Evolutionary conservation across 2,113 vertebrate genomes (phyloP).

Genomic region (Seriola dumerili): DNA sequence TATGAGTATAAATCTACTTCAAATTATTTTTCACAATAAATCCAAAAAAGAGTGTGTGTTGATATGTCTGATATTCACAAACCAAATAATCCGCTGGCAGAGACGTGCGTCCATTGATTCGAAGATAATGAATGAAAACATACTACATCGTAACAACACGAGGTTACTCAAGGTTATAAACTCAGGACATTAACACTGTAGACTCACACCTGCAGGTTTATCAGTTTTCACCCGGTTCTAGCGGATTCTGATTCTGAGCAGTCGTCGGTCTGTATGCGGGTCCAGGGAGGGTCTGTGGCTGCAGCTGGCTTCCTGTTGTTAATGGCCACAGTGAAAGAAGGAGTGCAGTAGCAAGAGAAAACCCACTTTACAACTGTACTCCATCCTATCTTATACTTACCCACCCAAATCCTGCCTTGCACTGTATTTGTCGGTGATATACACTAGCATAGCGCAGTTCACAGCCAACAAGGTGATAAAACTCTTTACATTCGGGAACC

Average conservation of each 20-base stretch:
- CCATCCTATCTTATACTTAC: slow-evolving; percentile 41
- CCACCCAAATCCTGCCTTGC: slow-evolving; percentile 59
- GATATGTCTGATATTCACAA: too few relatives aligned
- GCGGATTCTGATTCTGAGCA: background rate
- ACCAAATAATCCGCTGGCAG: too few relatives aligned
- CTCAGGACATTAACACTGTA: background rate
- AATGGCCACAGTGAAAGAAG: slow-evolving; percentile 40
- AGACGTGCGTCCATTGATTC: too few relatives aligned
- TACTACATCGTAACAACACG: background rate
- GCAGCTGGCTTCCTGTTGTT: slow-evolving; percentile 29
- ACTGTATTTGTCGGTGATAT: slow-evolving; percentile 47
- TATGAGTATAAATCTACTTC: too few relatives aligned
- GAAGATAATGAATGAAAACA: background rate
- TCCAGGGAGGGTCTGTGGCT: slow-evolving; percentile 10
- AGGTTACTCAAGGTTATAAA: background rate
- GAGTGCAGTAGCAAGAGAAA: slow-evolving; percentile 37
- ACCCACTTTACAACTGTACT: slow-evolving; percentile 35
- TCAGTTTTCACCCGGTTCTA: background rate
- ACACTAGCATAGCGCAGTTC: slow-evolving; percentile 49
- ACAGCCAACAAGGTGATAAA: slow-evolving; percentile 62
- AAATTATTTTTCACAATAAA: too few relatives aligned
- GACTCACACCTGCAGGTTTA: slow-evolving; percentile 1
- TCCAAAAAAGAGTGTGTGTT: too few relatives aligned
- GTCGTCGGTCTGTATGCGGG: background rate
- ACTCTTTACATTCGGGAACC: slow-evolving; percentile 57